These are phyloP conservation scores for Agriopis aurantiaria DNA, from an alignment of 2,888 invertebrate genomes.

Conservation along the genomic window DNA sequence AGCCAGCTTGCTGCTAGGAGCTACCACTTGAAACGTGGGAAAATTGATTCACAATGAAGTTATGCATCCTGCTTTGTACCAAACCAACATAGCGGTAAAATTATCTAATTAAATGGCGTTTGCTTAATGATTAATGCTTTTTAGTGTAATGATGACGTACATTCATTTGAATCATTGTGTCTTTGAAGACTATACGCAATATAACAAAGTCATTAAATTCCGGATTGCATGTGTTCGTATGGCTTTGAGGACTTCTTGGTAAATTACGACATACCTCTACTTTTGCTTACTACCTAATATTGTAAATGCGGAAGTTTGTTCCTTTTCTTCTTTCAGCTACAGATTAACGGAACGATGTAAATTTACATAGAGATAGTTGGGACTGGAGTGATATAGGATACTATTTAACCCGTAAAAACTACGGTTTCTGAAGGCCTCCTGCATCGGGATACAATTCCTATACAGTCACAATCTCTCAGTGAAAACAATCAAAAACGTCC, in stretches of 20 bases:
- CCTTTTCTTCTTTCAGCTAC: too few species aligned
- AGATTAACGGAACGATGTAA: too few species aligned
- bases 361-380: too few species aligned
- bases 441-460: too few species aligned
- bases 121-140: constrained; percentile 6
- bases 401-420: too few species aligned
- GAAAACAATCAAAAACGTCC: too few species aligned
- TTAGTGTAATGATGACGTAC: background rate
- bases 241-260: background rate
- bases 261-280: background rate
- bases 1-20: background rate
- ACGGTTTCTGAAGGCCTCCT: too few species aligned
- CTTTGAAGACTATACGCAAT: background rate
- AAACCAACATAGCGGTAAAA: constrained; percentile 53
- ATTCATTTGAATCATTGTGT: background rate
- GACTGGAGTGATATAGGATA: too few species aligned
- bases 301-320: background rate
- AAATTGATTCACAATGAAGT: constrained; percentile 56
- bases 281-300: background rate
- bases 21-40: constrained; percentile 38
- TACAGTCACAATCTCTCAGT: too few species aligned
- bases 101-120: constrained; percentile 35
- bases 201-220: constrained; percentile 2
- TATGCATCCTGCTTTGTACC: constrained; percentile 53
- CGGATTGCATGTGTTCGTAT: background rate